Evolutionary conservation across 1,140 invertebrate species (phyloP).

Genomic region (Drosophila mojavensis): DNA sequence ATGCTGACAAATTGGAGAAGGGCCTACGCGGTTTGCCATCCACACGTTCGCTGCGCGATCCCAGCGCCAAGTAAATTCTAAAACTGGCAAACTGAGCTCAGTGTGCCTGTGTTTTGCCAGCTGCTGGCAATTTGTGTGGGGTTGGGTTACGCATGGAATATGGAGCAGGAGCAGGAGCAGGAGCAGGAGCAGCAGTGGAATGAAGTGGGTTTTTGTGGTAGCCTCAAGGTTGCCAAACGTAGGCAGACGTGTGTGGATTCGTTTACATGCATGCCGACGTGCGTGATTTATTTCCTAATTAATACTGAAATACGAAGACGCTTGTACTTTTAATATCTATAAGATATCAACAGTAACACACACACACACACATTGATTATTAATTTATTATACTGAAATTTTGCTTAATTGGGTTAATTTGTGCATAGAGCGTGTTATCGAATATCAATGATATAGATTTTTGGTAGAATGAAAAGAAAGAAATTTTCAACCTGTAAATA

Average conservation of each 20-base stretch:
- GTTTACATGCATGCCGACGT: slow-evolving; percentile 51
- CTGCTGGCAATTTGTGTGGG: neutral
- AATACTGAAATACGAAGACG: slow-evolving; percentile 82
- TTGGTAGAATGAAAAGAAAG: slow-evolving; percentile 11
- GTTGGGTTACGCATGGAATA: neutral
- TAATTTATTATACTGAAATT: slow-evolving; percentile 17
- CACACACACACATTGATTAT: slow-evolving; percentile 32
- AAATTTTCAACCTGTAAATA: neutral
- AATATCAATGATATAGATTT: slow-evolving; percentile 13
- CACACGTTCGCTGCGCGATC: slow-evolving; percentile 75
- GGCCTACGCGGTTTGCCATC: slow-evolving; percentile 75
- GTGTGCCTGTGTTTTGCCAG: slow-evolving; percentile 19
- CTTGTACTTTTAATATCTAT: slow-evolving; percentile 80
- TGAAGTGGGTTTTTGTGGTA: too few species aligned
- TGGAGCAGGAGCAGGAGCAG: too few species aligned
- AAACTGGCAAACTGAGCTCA: too few species aligned
- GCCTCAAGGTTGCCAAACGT: slow-evolving; percentile 18
- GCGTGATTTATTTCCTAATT: slow-evolving; percentile 80
- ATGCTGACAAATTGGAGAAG: slow-evolving; percentile 83
- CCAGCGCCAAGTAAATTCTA: slow-evolving; percentile 58
- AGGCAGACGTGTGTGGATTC: slow-evolving; percentile 26
- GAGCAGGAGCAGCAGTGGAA: too few species aligned
- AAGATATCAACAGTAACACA: slow-evolving; percentile 54
- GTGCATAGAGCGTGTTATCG: slow-evolving; percentile 6
- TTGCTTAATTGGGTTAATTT: slow-evolving; percentile 24